phyloP scores from a whole-genome alignment of 2,888 invertebrate species.

The Drosophila nigricruria region DNA sequence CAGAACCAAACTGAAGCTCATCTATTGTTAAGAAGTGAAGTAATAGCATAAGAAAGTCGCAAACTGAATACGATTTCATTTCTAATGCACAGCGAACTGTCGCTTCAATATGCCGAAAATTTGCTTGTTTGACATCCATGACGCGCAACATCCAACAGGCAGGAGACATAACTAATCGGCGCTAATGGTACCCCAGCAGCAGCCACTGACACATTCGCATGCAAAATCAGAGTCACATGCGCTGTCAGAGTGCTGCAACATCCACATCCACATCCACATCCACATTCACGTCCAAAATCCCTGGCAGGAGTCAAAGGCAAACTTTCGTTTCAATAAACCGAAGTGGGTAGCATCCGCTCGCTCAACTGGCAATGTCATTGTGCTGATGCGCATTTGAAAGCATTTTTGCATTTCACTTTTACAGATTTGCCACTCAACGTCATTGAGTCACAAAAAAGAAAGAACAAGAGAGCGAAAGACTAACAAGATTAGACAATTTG shows the following conservation, averaged over 20 bases:
- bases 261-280: constrained; percentile 8
- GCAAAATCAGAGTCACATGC: constrained; percentile 22
- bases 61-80: not conserved
- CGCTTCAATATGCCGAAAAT: constrained; percentile 1
- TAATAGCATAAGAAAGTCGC: too few species aligned
- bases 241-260: constrained; percentile 2
- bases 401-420: constrained; percentile 59
- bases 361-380: constrained; percentile 51
- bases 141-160: constrained; percentile 3
- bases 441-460: constrained; percentile 44
- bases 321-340: constrained; percentile 47
- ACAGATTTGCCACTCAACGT: constrained; percentile 58
- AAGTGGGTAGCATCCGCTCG: constrained; percentile 19
- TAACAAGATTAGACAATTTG: constrained; percentile 15
- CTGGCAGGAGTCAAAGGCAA: constrained; percentile 29
- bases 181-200: constrained; percentile 36
- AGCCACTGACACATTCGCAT: not conserved
- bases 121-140: not conserved
- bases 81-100: constrained; percentile 1
- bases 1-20: too few species aligned
- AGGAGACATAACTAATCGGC: constrained; percentile 41
- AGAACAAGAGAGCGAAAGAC: too few species aligned
- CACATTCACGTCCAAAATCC: too few species aligned
- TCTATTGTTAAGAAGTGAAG: too few species aligned
- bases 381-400: constrained; percentile 28